These are phyloP conservation scores for Sturmia bella DNA, from an alignment of 2,888 invertebrate species.

Conservation along the genomic window DNA sequence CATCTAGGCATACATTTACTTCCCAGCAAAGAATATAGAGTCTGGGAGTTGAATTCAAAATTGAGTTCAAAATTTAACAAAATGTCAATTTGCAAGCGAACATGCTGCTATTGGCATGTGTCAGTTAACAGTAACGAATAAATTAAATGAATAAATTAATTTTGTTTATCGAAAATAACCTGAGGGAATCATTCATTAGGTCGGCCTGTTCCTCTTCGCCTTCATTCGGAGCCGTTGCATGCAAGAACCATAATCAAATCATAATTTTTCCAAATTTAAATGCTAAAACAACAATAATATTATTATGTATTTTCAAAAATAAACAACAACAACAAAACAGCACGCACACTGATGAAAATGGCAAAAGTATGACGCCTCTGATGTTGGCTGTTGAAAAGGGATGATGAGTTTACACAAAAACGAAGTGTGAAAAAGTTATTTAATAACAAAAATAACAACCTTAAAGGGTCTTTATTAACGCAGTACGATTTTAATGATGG, in stretches of 20 bases:
- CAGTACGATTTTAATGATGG: slow-evolving; percentile 30
- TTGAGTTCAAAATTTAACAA: slow-evolving; percentile 22
- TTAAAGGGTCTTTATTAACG: slow-evolving; percentile 55
- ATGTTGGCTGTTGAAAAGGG: slow-evolving; percentile 51
- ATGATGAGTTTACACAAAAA: slow-evolving; percentile 12
- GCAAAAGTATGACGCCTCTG: slow-evolving; percentile 11
- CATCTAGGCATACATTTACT: too few species aligned
- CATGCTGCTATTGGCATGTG: slow-evolving; percentile 56
- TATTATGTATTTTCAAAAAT: slow-evolving; percentile 1
- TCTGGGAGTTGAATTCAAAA: too few species aligned
- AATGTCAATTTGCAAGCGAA: slow-evolving; percentile 37
- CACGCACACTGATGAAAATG: slow-evolving; percentile 19
- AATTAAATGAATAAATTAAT: slow-evolving; percentile 33
- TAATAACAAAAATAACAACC: slow-evolving; percentile 72
- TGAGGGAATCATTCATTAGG: slow-evolving; percentile 43
- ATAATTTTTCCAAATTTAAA: slow-evolving; percentile 72
- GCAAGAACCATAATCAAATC: slow-evolving; percentile 72
- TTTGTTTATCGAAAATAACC: slow-evolving; percentile 41
- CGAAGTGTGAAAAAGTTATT: slow-evolving; percentile 67
- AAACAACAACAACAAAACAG: slow-evolving; percentile 13
- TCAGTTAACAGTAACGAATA: slow-evolving; percentile 33
- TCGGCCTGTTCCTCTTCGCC: slow-evolving; percentile 17
- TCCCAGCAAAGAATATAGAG: too few species aligned
- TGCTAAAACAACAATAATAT: slow-evolving; percentile 51
- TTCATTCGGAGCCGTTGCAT: slow-evolving; percentile 9